Conservation (phyloP, 2,113 vertebrate genomes). For the Hemicordylus capensis region DNA sequence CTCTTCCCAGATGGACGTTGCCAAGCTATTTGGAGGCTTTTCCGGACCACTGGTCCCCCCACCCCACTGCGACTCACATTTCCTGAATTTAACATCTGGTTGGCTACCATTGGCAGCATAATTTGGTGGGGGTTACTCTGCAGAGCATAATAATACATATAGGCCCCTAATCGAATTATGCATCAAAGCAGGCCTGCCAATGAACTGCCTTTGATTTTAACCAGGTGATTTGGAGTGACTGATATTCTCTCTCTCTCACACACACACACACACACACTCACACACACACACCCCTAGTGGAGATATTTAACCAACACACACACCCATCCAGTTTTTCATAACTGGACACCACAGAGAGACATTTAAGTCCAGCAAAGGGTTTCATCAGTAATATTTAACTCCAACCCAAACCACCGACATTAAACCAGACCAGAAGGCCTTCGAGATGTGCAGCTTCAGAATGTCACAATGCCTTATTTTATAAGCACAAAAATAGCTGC, state of each 20-base stretch:
- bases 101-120: not conserved
- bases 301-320: too few relatives aligned
- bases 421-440: not conserved
- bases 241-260: too few relatives aligned
- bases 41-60: not conserved
- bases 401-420: not conserved
- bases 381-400: not conserved
- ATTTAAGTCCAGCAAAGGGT: not conserved
- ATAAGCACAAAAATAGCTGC: not conserved
- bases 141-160: too few relatives aligned
- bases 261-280: too few relatives aligned
- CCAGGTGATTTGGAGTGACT: not conserved
- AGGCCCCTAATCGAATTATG: not conserved
- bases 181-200: not conserved
- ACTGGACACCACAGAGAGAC: not conserved
- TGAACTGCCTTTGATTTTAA: not conserved
- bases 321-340: not conserved
- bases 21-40: not conserved
- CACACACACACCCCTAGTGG: too few relatives aligned
- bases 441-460: not conserved
- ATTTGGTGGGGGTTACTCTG: not conserved
- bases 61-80: not conserved
- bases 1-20: not conserved
- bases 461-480: not conserved
- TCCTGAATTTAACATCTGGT: conserved; percentile 7